Base-by-base conservation (phyloP, 2,888 invertebrate genomes). In the Drosophila prolongata region DNA sequence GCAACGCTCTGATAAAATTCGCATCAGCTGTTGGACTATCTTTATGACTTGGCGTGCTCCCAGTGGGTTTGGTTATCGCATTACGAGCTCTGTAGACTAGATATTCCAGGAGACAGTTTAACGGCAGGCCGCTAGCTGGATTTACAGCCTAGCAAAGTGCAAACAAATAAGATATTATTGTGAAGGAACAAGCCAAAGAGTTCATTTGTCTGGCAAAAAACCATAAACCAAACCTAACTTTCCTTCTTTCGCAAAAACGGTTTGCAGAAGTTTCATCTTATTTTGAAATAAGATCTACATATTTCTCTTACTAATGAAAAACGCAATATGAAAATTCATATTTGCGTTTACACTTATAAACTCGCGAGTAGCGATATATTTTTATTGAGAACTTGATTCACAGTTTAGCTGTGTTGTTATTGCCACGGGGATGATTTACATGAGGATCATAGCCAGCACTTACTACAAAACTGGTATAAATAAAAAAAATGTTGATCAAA, bases 361-460 rank as follows among this genome's bases (percentile, higher is more conserved):
- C 54, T 54, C 65, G 65, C 47, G 47, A 19, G 24, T 50, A 37
- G 50, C 64, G 64, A 49, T 37, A 19, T 50, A 52, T 47, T 62
- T 37, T 19, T 62, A 52, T 47, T 62, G 46, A 59, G 59, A 62
- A 62, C 34, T 58, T 40, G 30, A 58, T 14, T 53, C 52, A 64
- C 50, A 64, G 65, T 46, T 59, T 38, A 27, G 52, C 64, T 66
- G 53, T 34, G 44, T 40, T 62, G 38, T 38, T 65, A 65, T 64
- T 72, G 54, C 50, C 58, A 49, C 37, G 53, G 35, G 35, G 30
- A 64, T 50, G 59, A 71, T 67, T 59, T 75, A 72, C 66, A 67
- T 61, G 66, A 64, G 70, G 69, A 70, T 70, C 69, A 54, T 50
- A 43, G 34, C 69, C 19, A 44, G 16, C 47, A 24, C 61, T 47